phyloP scores from a whole-genome alignment of 2,113 vertebrate species.

The Ancistrus triradiatus region DNA sequence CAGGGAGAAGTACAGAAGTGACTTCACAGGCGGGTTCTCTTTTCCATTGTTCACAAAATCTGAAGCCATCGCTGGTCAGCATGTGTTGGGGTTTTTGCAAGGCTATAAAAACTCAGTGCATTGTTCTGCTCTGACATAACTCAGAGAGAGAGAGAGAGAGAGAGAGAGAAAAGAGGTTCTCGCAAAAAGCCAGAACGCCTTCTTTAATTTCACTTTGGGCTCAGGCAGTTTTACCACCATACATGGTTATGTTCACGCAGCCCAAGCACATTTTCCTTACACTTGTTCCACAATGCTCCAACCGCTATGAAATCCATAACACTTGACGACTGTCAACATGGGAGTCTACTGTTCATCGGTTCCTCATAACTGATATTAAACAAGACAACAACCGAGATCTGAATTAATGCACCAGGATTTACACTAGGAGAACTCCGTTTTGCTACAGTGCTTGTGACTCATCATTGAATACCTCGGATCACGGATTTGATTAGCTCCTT shows the following conservation, averaged over 20 bases:
- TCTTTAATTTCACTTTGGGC: constrained; percentile 33
- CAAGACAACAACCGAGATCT: too few species aligned
- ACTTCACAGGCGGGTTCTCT: too few species aligned
- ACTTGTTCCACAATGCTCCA: constrained; percentile 32
- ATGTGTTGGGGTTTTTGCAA: constrained; percentile 16
- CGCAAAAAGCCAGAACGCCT: constrained; percentile 21
- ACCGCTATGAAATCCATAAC: constrained; percentile 14
- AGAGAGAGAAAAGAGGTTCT: constrained; percentile 24
- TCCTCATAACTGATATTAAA: too few species aligned
- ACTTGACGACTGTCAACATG: constrained; percentile 5
- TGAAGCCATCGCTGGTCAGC: constrained; percentile 17
- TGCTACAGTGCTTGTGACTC: too few species aligned
- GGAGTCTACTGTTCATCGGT: not conserved
- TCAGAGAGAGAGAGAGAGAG: constrained; percentile 12
- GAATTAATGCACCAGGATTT: too few species aligned
- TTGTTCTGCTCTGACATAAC: constrained; percentile 50
- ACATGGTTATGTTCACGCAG: constrained; percentile 49
- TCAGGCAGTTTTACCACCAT: constrained; percentile 42
- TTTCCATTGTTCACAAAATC: too few species aligned
- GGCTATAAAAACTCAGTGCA: constrained; percentile 44
- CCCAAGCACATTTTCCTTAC: constrained; percentile 34
- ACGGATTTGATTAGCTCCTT: too few species aligned
- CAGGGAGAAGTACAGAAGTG: too few species aligned
- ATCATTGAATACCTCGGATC: too few species aligned
- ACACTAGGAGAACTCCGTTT: too few species aligned